phyloP scores from a whole-genome alignment of 35 echinoderm and acorn worm species.

The Ophiothrix spiculata region DNA sequence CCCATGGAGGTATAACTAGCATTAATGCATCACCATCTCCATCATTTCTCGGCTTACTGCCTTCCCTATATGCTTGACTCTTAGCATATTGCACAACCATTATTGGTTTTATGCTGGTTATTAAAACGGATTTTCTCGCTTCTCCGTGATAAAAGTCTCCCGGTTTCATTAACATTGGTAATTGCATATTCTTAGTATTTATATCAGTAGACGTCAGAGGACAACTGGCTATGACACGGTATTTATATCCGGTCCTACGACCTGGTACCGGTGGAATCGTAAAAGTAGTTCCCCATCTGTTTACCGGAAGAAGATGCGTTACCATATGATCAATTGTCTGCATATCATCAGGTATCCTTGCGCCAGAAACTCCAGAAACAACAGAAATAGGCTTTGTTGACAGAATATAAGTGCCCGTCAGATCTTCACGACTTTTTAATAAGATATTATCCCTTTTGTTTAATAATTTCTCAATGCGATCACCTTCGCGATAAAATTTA shows the following conservation, averaged over 20 bases:
- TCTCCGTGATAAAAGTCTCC: neutral
- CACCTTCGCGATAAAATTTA: neutral
- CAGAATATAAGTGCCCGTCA: neutral
- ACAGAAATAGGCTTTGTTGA: neutral
- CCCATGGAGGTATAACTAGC: neutral
- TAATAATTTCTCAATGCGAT: neutral
- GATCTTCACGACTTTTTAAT: neutral
- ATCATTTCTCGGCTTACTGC: neutral
- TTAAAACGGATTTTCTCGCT: neutral
- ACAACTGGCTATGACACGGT: neutral
- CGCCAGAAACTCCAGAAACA: neutral
- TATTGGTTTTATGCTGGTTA: neutral
- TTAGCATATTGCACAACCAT: constrained; percentile 1
- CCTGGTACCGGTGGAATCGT: neutral
- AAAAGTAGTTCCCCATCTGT: neutral
- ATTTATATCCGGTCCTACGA: neutral
- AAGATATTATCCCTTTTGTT: neutral
- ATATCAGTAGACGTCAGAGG: neutral
- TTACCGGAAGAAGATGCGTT: neutral
- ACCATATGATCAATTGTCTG: neutral
- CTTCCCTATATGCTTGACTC: neutral
- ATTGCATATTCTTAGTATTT: neutral
- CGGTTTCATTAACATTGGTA: constrained; percentile 2
- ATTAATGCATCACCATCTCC: neutral
- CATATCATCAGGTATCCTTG: neutral